Evolutionary conservation across 2,888 invertebrate species (phyloP), one percentile per base, ranked within the genome.

Genomic region (Diabrotica balteata): DNA sequence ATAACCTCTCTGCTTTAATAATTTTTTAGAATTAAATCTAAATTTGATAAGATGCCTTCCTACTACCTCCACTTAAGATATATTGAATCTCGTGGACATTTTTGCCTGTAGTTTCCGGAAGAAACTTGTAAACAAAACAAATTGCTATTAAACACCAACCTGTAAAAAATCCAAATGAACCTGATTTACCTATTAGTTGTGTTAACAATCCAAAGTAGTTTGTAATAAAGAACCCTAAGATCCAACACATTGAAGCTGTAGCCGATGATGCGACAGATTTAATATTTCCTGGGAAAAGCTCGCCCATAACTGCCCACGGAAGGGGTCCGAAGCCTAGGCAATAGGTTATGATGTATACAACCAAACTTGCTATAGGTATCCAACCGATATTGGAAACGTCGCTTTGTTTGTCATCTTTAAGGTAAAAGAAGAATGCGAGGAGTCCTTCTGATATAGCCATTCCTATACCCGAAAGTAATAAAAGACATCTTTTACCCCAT

Each of bases 101-200:
- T 85, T 93, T 92, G 44, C 96, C 96, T 82, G 94, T 94, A 0
- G 96, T 96, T 85, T 96, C 96, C 4, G 96, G 95, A 22, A 97
- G 88, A 62, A 91, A 80, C 75, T 91, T 87, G 61, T 90, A 84
- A 0, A 92, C 90, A 60, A 95, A 96, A 80, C 91, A 86, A 80
- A 92, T 91, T 0, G 90, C 86, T 0, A 87, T 17, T 1, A 86
- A 77, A 74, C 91, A 91, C 77, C 86, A 89, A 0, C 80, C 82
- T 2, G 89, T 89, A 80, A 93, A 94, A 44, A 93, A 83, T 87
- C 92, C 92, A 85, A 93, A 94, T 0, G 91, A 90, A 3, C 86
- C 86, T 75, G 89, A 87, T 73, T 87, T 86, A 2, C 93, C 93
- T 10, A 91, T 84, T 0, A 86, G 82, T 0, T 72, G 73, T 0